Conservation (phyloP, 2,888 invertebrate species). For the Zaprionus bogoriensis region DNA sequence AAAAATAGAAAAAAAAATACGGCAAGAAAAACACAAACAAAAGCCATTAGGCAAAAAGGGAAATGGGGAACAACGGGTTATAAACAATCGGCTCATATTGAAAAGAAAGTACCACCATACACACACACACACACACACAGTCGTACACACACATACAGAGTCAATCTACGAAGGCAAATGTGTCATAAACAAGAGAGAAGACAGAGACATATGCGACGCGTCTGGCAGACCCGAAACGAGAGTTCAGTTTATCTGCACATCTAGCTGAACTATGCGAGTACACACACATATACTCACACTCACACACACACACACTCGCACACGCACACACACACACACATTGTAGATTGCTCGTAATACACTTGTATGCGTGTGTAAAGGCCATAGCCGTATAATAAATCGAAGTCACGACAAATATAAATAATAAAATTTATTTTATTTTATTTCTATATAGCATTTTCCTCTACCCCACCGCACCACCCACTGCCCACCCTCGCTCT, state of each 20-base stretch:
- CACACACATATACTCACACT: constrained; percentile 7
- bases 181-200: constrained; percentile 41
- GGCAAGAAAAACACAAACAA: constrained; percentile 10
- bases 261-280: constrained; percentile 48
- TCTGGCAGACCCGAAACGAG: constrained; percentile 35
- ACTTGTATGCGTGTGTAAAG: constrained; percentile 24
- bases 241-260: constrained; percentile 51
- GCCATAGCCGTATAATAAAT: constrained; percentile 62
- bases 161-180: constrained; percentile 29
- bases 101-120: constrained; percentile 47
- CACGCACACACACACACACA: constrained; percentile 11
- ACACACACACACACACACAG: constrained; percentile 21
- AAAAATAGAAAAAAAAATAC: not conserved
- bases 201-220: constrained; percentile 57
- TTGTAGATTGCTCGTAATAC: not conserved
- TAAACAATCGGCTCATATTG: constrained; percentile 55
- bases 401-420: constrained; percentile 76
- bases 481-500: not conserved
- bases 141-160: constrained; percentile 5
- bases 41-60: constrained; percentile 33
- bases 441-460: constrained; percentile 54
- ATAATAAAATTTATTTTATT: constrained; percentile 74
- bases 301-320: constrained; percentile 7
- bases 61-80: constrained; percentile 39
- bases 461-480: not conserved